Percentiles rank a stretch among this genome's conserved stretches.
Conservation (phyloP, 2,113 vertebrate species). For the Gracilinanus agilis region DNA sequence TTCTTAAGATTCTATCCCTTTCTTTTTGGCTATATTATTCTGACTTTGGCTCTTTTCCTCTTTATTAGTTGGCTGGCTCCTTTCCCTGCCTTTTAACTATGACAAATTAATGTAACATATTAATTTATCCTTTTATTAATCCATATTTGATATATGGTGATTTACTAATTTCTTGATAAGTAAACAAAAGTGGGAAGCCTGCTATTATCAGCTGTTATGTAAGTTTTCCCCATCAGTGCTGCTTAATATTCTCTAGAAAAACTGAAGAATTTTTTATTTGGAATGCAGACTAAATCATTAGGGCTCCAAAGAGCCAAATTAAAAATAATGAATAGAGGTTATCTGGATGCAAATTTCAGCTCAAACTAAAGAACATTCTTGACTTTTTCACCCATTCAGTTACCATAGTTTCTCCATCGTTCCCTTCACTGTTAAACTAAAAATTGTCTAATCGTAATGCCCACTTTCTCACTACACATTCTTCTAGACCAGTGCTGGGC, state of each 20-base stretch:
- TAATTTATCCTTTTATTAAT: neutral
- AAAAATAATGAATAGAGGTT: neutral
- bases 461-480: neutral
- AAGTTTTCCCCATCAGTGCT: neutral
- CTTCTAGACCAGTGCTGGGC: too few species aligned
- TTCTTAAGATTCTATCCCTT: neutral
- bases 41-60: neutral
- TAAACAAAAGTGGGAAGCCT: neutral
- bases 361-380: neutral
- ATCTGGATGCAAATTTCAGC: neutral
- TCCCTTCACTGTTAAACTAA: neutral
- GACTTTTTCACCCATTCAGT: neutral
- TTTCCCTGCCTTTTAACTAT: neutral
- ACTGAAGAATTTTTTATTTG: neutral
- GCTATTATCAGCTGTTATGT: neutral
- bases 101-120: neutral
- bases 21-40: neutral
- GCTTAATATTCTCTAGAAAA: neutral
- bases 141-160: neutral
- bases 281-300: neutral
- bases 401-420: neutral
- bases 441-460: neutral
- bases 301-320: neutral
- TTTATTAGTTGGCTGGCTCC: neutral
- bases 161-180: neutral